A percentile compares a stretch with the other conserved stretches of the same genome.
Conservation (phyloP, 2,797 vertebrate species). For the Rallus crepitans region DNA sequence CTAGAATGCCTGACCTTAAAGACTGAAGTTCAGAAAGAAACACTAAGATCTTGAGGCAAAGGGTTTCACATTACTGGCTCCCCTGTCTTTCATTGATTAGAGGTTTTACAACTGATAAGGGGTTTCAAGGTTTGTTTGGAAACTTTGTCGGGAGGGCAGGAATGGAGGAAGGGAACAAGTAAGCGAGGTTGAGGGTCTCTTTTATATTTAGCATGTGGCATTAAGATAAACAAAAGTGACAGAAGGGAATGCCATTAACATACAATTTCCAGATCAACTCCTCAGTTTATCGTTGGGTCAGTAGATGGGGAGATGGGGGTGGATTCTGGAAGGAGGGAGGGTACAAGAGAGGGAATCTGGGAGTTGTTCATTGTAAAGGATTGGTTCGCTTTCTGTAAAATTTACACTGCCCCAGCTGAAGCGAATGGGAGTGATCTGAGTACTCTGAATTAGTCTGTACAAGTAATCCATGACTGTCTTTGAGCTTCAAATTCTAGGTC, state of each 20-base stretch:
- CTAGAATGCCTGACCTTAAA: constrained; percentile 35
- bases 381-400: background rate
- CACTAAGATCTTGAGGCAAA: constrained; percentile 1
- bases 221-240: constrained; percentile 13
- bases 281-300: background rate
- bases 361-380: background rate
- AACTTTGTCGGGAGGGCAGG: constrained; percentile 16
- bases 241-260: constrained; percentile 25
- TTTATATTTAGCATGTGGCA: background rate
- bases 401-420: background rate
- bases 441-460: background rate
- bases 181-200: constrained; percentile 10
- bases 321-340: background rate
- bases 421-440: background rate
- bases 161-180: background rate
- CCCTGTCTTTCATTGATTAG: constrained; percentile 47
- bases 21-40: background rate
- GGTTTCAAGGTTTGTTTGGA: constrained; percentile 63
- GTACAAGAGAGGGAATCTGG: background rate
- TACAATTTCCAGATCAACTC: background rate
- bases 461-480: background rate
- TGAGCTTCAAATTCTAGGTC: background rate
- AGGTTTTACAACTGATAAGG: constrained; percentile 41
- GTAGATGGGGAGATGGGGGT: background rate
- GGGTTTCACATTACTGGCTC: constrained; percentile 58